These are phyloP conservation scores for Hestina assimilis DNA, from an alignment of 1,140 invertebrate species.

Conservation along the genomic window DNA sequence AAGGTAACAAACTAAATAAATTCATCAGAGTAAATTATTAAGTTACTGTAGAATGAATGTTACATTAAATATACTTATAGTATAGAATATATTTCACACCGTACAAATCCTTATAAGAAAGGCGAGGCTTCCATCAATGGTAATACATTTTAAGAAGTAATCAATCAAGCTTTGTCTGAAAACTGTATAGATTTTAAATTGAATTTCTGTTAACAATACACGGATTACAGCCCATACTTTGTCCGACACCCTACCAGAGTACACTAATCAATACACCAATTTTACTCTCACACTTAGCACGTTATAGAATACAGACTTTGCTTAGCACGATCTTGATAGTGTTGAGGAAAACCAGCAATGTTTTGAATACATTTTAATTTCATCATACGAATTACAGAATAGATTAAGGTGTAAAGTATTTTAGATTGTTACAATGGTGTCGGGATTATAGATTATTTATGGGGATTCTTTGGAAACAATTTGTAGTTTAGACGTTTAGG, in stretches of 20 bases:
- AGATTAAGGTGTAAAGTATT: slow-evolving; percentile 19
- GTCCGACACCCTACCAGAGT: slow-evolving; percentile 37
- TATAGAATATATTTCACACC: slow-evolving; percentile 1
- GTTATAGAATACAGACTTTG: slow-evolving; percentile 27
- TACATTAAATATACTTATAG: not conserved
- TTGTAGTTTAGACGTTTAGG: not conserved
- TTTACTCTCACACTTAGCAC: not conserved
- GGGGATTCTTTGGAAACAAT: slow-evolving; percentile 30
- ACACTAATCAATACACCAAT: not conserved
- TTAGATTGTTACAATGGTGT: slow-evolving; percentile 44
- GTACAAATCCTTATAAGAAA: slow-evolving; percentile 11
- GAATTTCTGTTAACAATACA: slow-evolving; percentile 69
- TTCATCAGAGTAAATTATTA: too few species aligned
- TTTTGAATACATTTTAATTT: not conserved
- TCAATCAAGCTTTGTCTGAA: slow-evolving; percentile 70
- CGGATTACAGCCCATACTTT: slow-evolving; percentile 60
- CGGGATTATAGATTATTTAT: slow-evolving; percentile 62
- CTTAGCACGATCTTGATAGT: not conserved
- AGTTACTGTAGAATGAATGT: not conserved
- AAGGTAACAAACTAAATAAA: too few species aligned
- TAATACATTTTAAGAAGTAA: slow-evolving; percentile 55
- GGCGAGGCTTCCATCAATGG: slow-evolving; percentile 22
- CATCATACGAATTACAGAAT: not conserved
- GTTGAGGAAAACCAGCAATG: slow-evolving; percentile 25
- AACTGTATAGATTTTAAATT: slow-evolving; percentile 71